phyloP scores from a whole-genome alignment of 2,888 invertebrate species.

The Eupithecia abbreviata region DNA sequence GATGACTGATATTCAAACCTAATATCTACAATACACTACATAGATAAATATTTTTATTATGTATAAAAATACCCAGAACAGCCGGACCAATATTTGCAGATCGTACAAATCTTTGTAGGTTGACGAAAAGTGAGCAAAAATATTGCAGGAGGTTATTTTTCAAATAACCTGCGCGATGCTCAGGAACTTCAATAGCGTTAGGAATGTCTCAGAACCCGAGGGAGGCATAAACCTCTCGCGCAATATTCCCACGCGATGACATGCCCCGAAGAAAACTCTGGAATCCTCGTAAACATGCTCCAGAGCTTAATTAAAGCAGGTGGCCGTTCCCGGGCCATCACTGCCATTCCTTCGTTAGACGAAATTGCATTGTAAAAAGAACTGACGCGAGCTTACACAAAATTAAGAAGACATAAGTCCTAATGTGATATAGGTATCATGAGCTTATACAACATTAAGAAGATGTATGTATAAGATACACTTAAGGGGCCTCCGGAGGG shows the following conservation, averaged over 20 bases:
- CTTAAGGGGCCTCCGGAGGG: too few species aligned
- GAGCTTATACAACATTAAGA: too few species aligned
- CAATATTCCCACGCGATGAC: slow-evolving; percentile 43
- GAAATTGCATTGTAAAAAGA: slow-evolving; percentile 25
- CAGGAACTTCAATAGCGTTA: slow-evolving; percentile 9
- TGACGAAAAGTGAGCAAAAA: not conserved
- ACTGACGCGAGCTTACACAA: not conserved
- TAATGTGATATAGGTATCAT: too few species aligned
- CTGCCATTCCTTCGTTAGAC: slow-evolving; percentile 40
- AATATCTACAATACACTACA: too few species aligned
- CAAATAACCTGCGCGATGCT: not conserved
- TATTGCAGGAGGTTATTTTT: slow-evolving; percentile 4
- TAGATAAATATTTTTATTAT: too few species aligned
- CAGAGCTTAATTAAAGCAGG: slow-evolving; percentile 47
- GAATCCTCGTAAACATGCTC: slow-evolving; percentile 44
- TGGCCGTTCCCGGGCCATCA: slow-evolving; percentile 36
- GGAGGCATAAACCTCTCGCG: slow-evolving; percentile 36
- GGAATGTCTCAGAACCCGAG: slow-evolving; percentile 8
- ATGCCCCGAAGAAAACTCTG: slow-evolving; percentile 40
- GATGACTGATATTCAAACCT: too few species aligned
- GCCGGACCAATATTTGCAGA: too few species aligned
- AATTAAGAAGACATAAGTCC: not conserved
- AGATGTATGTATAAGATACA: too few species aligned
- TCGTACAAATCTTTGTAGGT: not conserved
- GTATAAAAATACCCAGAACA: too few species aligned